Evolutionary conservation across 30 jellyfish, hydroid and myxozoan genomes (phyloP).

Genomic region (Mastigias papua): DNA sequence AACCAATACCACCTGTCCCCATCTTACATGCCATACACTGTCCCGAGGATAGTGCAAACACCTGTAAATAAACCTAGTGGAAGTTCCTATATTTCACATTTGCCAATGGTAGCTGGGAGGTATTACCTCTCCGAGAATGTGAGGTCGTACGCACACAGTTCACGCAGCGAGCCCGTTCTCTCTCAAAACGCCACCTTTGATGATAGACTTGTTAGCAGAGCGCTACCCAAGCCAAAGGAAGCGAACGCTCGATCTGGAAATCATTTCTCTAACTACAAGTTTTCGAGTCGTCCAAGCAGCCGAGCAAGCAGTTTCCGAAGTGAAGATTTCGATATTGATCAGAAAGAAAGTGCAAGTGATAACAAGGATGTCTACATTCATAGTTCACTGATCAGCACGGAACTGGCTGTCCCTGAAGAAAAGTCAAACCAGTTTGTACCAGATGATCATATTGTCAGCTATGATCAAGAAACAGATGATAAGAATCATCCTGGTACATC

Average conservation of each 20-base stretch:
- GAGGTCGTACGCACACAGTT: slow-evolving; percentile 31
- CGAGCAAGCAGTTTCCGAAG: slow-evolving; percentile 75
- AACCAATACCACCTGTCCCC: slow-evolving; percentile 32
- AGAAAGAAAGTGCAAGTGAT: background rate
- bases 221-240: slow-evolving; percentile 8
- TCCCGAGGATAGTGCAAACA: slow-evolving; percentile 59
- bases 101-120: slow-evolving; percentile 22
- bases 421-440: slow-evolving; percentile 22
- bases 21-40: slow-evolving; percentile 70
- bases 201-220: slow-evolving; percentile 54
- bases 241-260: slow-evolving; percentile 32
- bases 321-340: slow-evolving; percentile 45
- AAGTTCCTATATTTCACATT: background rate
- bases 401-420: slow-evolving; percentile 16
- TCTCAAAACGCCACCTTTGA: slow-evolving; percentile 54
- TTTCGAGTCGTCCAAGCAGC: slow-evolving; percentile 75
- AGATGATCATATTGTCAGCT: slow-evolving; percentile 77
- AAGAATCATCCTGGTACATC: slow-evolving; percentile 36
- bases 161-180: slow-evolving; percentile 53
- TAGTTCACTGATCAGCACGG: slow-evolving; percentile 51
- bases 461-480: slow-evolving; percentile 78
- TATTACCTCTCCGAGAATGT: slow-evolving; percentile 16
- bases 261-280: slow-evolving; percentile 26
- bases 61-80: slow-evolving; percentile 1
- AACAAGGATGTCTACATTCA: slow-evolving; percentile 62